Evolutionary conservation across 2,113 vertebrate species (phyloP).

Genomic region (Leiothrix lutea): DNA sequence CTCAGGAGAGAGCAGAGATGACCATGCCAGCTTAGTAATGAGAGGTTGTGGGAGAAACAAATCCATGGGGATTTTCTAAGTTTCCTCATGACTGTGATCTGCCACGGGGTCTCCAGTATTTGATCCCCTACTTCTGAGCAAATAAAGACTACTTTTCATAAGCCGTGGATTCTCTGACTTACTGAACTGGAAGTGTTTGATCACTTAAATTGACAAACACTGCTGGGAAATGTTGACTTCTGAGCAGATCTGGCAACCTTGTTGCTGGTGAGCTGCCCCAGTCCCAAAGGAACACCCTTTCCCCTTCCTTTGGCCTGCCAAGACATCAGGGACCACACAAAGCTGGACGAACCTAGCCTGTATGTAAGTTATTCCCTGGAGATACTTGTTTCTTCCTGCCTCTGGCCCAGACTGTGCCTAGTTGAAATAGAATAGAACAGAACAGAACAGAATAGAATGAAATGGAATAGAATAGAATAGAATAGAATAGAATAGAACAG

Average conservation of each 20-base stretch:
- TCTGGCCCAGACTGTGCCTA: not conserved
- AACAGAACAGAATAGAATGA: not conserved
- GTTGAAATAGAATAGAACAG: not conserved
- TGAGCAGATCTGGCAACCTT: not conserved
- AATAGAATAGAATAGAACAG: not conserved
- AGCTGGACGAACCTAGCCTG: not conserved
- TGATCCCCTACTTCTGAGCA: not conserved
- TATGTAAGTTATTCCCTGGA: not conserved
- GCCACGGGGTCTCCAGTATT: not conserved
- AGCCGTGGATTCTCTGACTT: not conserved
- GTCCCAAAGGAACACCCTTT: not conserved
- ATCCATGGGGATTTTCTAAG: not conserved
- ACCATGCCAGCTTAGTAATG: not conserved
- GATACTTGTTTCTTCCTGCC: not conserved
- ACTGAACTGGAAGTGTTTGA: not conserved
- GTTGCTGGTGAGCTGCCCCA: not conserved
- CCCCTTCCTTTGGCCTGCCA: not conserved
- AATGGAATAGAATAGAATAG: not conserved
- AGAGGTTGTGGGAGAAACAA: not conserved
- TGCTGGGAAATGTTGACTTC: not conserved
- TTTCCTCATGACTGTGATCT: not conserved
- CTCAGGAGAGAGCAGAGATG: not conserved
- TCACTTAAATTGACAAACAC: not conserved
- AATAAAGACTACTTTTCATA: not conserved
- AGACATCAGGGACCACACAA: not conserved